A percentile compares a stretch with the other conserved stretches of the same genome.
These are phyloP conservation scores for Sula dactylatra DNA, from an alignment of 2,113 vertebrate genomes.

Conservation along the genomic window DNA sequence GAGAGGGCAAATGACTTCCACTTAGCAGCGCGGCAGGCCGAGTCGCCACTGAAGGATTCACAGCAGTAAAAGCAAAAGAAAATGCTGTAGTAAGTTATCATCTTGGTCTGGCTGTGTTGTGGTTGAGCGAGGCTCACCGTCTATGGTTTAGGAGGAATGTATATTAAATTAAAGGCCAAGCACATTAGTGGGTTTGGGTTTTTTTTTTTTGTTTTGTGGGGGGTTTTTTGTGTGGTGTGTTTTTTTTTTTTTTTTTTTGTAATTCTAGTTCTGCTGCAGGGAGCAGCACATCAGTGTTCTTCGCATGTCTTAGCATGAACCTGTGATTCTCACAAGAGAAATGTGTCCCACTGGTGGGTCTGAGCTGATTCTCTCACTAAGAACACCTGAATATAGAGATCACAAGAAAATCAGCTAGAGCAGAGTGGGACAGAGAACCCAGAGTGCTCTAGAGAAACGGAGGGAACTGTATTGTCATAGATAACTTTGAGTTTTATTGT, in stretches of 20 bases:
- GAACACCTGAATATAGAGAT: background rate
- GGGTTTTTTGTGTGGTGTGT: no score
- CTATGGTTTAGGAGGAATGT: background rate
- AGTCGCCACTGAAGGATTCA: background rate
- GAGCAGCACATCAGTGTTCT: background rate
- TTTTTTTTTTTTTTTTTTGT: no score
- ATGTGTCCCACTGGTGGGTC: background rate
- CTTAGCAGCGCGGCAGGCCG: rapidly evolving
- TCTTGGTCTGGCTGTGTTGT: background rate
- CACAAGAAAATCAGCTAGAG: background rate
- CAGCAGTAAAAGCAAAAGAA: background rate
- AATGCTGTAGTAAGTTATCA: rapidly evolving
- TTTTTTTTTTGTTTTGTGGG: no score
- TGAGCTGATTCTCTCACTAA: background rate
- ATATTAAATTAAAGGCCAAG: background rate
- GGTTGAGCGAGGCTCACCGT: background rate
- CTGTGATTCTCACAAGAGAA: background rate
- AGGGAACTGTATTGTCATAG: background rate
- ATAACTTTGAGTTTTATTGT: background rate
- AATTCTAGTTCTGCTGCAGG: background rate
- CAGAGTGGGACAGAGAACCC: background rate
- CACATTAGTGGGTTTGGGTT: background rate
- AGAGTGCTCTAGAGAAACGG: background rate
- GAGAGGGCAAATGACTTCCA: background rate
- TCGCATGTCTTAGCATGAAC: background rate